Evolutionary conservation across 2,797 vertebrate genomes (phyloP).

Genomic region (Sciurus carolinensis): DNA sequence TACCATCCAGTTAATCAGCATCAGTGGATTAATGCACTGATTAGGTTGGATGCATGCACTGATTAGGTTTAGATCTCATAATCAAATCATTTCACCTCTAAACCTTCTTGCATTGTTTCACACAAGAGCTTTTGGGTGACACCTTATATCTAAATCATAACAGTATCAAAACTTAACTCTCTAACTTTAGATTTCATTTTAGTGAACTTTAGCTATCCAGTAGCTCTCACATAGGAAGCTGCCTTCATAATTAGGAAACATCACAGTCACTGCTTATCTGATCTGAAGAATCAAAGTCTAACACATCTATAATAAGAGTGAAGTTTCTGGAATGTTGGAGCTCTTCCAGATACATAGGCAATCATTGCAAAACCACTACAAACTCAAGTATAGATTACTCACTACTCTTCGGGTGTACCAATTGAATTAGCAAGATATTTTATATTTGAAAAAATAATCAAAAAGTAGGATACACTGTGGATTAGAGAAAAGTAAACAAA

Average conservation of each 20-base stretch:
- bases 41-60: too few species aligned
- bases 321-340: conserved; percentile 51
- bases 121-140: too few species aligned
- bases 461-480: not conserved
- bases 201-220: not conserved
- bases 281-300: conserved; percentile 21
- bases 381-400: not conserved
- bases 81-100: too few species aligned
- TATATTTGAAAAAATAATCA: conserved; percentile 25
- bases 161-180: not conserved
- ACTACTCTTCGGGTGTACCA: not conserved
- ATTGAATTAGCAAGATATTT: conserved; percentile 20
- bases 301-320: not conserved
- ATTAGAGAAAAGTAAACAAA: conserved; percentile 47
- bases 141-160: too few species aligned
- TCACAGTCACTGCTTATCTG: not conserved
- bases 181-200: conserved; percentile 5
- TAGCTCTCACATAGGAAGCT: not conserved
- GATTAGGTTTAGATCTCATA: too few species aligned
- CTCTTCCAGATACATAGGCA: not conserved
- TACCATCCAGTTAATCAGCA: too few species aligned
- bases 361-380: not conserved
- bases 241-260: not conserved
- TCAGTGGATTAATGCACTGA: too few species aligned
- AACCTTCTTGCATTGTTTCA: too few species aligned